A percentile compares a stretch with the other conserved stretches of the same genome.
phyloP scores from a whole-genome alignment of 2,888 invertebrate species.

The Drosophila quinaria region DNA sequence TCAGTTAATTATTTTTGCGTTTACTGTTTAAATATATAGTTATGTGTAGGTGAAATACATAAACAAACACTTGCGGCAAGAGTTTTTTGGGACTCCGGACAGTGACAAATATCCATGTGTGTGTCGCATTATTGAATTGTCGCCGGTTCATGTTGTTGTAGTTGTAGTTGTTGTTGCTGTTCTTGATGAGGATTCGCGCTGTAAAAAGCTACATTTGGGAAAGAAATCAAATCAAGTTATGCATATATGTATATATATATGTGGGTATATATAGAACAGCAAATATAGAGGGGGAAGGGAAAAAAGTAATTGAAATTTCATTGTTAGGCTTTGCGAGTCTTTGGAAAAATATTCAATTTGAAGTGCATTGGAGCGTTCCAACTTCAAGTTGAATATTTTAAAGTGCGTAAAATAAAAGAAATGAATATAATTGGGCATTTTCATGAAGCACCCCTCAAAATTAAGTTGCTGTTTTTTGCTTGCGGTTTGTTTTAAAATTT shows the following conservation, averaged over 20 bases:
- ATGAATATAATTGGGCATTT: slow-evolving; percentile 14
- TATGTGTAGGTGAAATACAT: slow-evolving; percentile 34
- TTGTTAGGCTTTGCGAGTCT: slow-evolving; percentile 46
- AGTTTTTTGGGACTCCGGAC: slow-evolving; percentile 54
- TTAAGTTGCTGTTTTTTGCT: slow-evolving; percentile 32
- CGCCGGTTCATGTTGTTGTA: slow-evolving; percentile 32
- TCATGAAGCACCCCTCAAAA: slow-evolving; percentile 32
- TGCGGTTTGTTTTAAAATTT: slow-evolving; percentile 43
- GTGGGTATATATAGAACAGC: slow-evolving; percentile 63
- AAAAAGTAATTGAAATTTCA: slow-evolving; percentile 51
- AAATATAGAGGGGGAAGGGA: slow-evolving; percentile 43
- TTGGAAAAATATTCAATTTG: slow-evolving; percentile 66
- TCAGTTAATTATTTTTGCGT: slow-evolving; percentile 64
- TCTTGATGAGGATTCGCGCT: slow-evolving; percentile 57
- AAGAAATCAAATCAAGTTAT: slow-evolving; percentile 80
- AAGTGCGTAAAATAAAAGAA: slow-evolving; percentile 32
- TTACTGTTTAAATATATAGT: slow-evolving; percentile 55
- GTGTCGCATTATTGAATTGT: slow-evolving; percentile 43
- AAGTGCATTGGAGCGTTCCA: slow-evolving; percentile 19
- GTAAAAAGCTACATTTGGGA: slow-evolving; percentile 80
- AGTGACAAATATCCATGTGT: slow-evolving; percentile 41
- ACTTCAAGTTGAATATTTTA: slow-evolving; percentile 72
- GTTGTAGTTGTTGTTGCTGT: slow-evolving; percentile 39
- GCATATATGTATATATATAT: slow-evolving; percentile 61
- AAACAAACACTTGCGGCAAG: slow-evolving; percentile 61